Evolutionary conservation across 2,113 vertebrate species (phyloP).

Genomic region (Zosterops pallidus): DNA sequence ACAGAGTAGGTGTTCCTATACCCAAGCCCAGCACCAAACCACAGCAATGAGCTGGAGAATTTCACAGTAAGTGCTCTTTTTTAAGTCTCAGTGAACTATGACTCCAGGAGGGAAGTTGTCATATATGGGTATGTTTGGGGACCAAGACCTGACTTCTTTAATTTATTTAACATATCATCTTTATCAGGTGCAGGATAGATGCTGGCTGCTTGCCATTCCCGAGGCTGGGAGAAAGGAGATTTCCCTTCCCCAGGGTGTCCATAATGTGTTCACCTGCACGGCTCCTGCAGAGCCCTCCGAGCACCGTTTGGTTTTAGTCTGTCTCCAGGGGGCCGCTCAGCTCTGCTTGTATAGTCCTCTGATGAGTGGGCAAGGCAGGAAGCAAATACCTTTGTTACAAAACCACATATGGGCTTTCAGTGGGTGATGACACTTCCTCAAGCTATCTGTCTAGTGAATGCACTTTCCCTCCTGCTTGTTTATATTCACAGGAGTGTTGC

Average conservation of each 20-base stretch:
- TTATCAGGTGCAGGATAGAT: background rate
- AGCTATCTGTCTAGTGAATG: slow-evolving; percentile 31
- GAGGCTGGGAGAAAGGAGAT: background rate
- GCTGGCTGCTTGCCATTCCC: background rate
- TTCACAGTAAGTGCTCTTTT: background rate
- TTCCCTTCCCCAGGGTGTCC: background rate
- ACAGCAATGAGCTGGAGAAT: background rate
- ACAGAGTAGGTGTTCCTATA: fast-evolving
- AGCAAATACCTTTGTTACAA: slow-evolving; percentile 32
- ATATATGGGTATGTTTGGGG: background rate
- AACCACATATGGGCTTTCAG: slow-evolving; percentile 43
- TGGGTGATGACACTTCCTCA: background rate
- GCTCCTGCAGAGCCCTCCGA: background rate
- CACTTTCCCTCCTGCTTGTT: background rate
- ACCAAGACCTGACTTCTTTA: background rate
- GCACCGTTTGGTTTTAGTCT: background rate
- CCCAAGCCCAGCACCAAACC: background rate
- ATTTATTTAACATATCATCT: background rate
- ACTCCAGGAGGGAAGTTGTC: background rate
- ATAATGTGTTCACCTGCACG: background rate
- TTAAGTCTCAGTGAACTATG: background rate
- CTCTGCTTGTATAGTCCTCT: background rate
- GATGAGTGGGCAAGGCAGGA: slow-evolving; percentile 17
- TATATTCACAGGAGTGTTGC: slow-evolving; percentile 9
- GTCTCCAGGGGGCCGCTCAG: slow-evolving; percentile 36